Percentiles rank a stretch among this genome's conserved stretches.
Conservation (phyloP, 2,113 vertebrate genomes). For the Oenanthe melanoleuca region DNA sequence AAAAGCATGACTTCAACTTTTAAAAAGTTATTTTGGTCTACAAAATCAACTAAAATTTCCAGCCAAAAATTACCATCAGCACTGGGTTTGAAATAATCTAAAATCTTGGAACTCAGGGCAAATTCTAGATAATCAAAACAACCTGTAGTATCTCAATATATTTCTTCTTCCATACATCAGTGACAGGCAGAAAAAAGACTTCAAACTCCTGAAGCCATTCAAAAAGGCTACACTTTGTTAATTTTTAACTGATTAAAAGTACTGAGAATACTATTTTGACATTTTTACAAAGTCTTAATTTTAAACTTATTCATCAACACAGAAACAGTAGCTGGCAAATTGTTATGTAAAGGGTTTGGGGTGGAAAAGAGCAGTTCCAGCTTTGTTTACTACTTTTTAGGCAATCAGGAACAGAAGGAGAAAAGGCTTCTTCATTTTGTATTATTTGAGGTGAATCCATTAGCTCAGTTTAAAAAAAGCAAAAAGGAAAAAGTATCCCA, state of each 20-base stretch:
- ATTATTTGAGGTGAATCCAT: constrained; percentile 20
- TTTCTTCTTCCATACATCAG: background rate
- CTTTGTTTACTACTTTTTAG: background rate
- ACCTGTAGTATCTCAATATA: background rate
- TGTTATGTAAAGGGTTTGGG: constrained; percentile 11
- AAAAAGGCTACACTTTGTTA: background rate
- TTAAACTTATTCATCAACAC: constrained; percentile 20
- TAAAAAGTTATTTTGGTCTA: background rate
- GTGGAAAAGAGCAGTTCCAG: background rate
- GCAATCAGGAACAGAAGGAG: constrained; percentile 37
- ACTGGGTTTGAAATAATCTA: background rate
- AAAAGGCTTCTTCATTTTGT: background rate
- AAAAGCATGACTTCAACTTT: background rate
- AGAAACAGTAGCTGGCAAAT: constrained; percentile 2
- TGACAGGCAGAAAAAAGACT: background rate
- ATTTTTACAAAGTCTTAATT: constrained; percentile 21
- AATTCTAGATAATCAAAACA: background rate
- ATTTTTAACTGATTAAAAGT: background rate
- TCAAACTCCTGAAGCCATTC: background rate
- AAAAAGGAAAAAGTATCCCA: constrained; percentile 68
- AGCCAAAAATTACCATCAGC: background rate
- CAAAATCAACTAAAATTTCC: background rate
- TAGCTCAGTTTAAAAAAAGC: background rate
- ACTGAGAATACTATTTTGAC: background rate
- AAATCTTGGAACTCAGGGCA: background rate